Evolutionary conservation across 2,113 vertebrate genomes (phyloP), one percentile per base, ranked within the genome.

Genomic region (Chloroceryle aenea): DNA sequence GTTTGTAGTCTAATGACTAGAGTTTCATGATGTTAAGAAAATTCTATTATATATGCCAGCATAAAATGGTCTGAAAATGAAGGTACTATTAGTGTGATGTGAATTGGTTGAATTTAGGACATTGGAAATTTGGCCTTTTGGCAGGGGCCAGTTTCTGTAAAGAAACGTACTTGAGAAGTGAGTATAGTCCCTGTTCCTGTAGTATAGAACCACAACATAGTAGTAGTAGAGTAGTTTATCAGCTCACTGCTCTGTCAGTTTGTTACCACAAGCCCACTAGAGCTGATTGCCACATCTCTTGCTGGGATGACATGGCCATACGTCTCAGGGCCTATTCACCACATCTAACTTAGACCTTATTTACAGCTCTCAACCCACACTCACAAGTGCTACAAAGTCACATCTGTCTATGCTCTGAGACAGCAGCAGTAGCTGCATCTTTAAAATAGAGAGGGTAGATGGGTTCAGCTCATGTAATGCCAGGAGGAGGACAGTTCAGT

Each of bases 181-280:
- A 79, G 1, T 12, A 38, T 15, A 23, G 29, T n/a, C 26, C 15
- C 40, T 71, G 0, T 40, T 85, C 6, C 21, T 59, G 30, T 12
- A 47, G 20, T 9, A 40, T 3, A 17, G 59, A 62, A 48, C 14
- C n/a, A 38, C 15, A 23, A 73, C 7, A 22, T 40, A 40, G 38
- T 40, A 40, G 38, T 40, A 40, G 38, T 56, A 68, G 22, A 43
- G n/a, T 2, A 75, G 9, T 50, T 85, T 45, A 32, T 50, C 32
- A 16, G 18, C 59, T 93, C 0, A 0, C 7, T 75, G 14, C 29
- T 17, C 30, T 40, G 23, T 43, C 30, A 52, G 2, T 78, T 71
- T 71, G 8, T 47, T 72, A 63, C 18, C 50, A 50, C 17, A 73
- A 34, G 9, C 14, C 4, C 43, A 87, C 6, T 25, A 72, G 26